Evolutionary conservation across 2,888 invertebrate genomes (phyloP).

Genomic region (Lasioglossum lativentre): DNA sequence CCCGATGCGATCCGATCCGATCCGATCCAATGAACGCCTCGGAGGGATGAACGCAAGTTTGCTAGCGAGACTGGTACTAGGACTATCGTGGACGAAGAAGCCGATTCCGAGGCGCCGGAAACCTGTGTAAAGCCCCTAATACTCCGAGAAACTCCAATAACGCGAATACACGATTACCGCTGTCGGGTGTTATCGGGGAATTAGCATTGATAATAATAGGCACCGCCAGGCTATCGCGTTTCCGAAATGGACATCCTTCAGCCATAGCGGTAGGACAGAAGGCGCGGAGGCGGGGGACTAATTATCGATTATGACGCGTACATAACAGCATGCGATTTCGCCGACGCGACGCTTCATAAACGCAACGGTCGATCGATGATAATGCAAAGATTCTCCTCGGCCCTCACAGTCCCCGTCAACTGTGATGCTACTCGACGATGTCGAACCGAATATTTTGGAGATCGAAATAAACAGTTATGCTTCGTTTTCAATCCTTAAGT

Average conservation of each 20-base stretch:
- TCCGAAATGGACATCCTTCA: slow-evolving; percentile 65
- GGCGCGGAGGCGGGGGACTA: slow-evolving; percentile 46
- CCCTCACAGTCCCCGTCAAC: slow-evolving; percentile 22
- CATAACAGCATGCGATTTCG: slow-evolving; percentile 52
- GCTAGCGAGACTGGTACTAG: not conserved
- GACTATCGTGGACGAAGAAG: slow-evolving; percentile 9
- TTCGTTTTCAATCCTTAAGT: no score
- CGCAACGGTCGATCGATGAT: slow-evolving; percentile 32
- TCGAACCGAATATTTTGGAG: not conserved
- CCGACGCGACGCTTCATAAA: slow-evolving; percentile 41
- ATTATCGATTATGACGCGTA: slow-evolving; percentile 68
- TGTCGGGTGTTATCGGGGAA: slow-evolving; percentile 65
- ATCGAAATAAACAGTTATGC: not conserved
- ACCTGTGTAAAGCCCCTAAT: slow-evolving; percentile 46
- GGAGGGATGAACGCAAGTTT: not conserved
- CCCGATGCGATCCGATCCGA: not conserved
- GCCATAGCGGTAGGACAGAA: not conserved
- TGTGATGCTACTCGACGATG: not conserved
- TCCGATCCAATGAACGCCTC: not conserved
- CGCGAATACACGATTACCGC: slow-evolving; percentile 61
- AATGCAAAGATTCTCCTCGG: slow-evolving; percentile 10
- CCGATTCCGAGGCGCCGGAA: not conserved
- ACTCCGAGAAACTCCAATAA: slow-evolving; percentile 56
- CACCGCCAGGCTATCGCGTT: slow-evolving; percentile 61
- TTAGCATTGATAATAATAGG: slow-evolving; percentile 68